Evolutionary conservation across 1,140 invertebrate species (phyloP), one percentile per base, ranked within the genome.

Genomic region (Mamestra configurata): DNA sequence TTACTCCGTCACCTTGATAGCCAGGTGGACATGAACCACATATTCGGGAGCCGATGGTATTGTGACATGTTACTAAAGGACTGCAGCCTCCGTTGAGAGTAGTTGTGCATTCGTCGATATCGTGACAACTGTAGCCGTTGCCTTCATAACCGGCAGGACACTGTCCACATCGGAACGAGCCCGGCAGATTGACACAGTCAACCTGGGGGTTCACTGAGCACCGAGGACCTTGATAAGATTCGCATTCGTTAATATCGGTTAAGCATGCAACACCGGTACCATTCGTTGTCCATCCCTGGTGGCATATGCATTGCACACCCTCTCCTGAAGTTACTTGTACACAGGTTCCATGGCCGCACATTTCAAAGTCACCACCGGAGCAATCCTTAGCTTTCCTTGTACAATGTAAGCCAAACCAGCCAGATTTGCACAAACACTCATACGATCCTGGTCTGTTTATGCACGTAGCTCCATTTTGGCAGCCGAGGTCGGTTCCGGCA

Each of bases 401-500:
- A 90, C 98, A 99, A 86, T 98, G 97, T 51, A 98, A 88, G 2
- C 98, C 98, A 91, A 96, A 97, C 96, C 97, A 99, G 53, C 97
- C 97, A 2, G 96, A 49, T 57, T 95, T 84, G 92, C 98, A 99
- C 7, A 95, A 82, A 91, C 98, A 99, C 96, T 96, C 96, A 90
- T 97, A 99, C n/a, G 96, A 95, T 59, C 98, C 98, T 37, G 95
- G 96, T 55, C 95, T 96, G 92, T 99, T 99, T 6, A 97, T 93
- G 88, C 98, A 99, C 6, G 97, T 98, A 0, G 97, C 98, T 18
- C 97, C 98, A 93, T 99, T 99, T 95, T 99, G 98, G 93, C 99
- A 99, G 4, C 98, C 98, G n/a, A 98, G 94, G 88, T 98, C 98
- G 0, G 98, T 99, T 18, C 98, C 98, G 4, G 95, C 94, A 88